Conservation (phyloP, 2,797 vertebrate species). For the Hapalemur alaotrensis region DNA sequence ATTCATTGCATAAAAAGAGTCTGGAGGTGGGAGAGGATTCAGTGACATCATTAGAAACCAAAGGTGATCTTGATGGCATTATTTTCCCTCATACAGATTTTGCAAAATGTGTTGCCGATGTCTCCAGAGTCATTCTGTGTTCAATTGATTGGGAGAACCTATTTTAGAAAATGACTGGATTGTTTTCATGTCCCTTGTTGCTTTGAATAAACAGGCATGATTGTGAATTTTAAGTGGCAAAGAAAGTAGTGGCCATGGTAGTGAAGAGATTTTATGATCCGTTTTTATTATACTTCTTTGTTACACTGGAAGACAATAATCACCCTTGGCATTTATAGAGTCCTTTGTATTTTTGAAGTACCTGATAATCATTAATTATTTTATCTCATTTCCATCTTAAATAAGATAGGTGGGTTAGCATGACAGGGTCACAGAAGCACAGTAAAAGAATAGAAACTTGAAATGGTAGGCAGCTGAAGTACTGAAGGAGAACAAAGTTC, state of each 20-base stretch:
- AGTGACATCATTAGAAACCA: constrained; percentile 7
- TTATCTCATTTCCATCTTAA: constrained; percentile 47
- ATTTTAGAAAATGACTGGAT: constrained; percentile 22
- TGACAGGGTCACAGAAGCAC: neutral
- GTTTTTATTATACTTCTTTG: constrained; percentile 58
- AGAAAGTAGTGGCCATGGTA: neutral
- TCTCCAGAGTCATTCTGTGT: constrained; percentile 16
- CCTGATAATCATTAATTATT: constrained; percentile 60
- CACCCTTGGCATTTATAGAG: constrained; percentile 23
- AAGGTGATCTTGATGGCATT: neutral
- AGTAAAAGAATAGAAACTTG: constrained; percentile 42
- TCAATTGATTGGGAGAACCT: neutral
- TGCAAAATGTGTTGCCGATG: constrained; percentile 1
- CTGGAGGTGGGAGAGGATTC: neutral
- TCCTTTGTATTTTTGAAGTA: constrained; percentile 54
- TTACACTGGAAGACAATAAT: constrained; percentile 44
- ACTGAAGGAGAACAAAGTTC: neutral
- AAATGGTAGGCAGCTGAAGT: constrained; percentile 26
- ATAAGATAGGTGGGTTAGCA: constrained; percentile 1
- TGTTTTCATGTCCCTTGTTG: constrained; percentile 10
- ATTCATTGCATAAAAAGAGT: neutral
- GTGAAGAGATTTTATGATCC: constrained; percentile 56
- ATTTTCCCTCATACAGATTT: neutral
- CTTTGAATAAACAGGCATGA: constrained; percentile 48
- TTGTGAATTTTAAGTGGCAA: constrained; percentile 41